Base-by-base conservation (phyloP, 2,888 invertebrate species). In the Stenichneumon culpator region DNA sequence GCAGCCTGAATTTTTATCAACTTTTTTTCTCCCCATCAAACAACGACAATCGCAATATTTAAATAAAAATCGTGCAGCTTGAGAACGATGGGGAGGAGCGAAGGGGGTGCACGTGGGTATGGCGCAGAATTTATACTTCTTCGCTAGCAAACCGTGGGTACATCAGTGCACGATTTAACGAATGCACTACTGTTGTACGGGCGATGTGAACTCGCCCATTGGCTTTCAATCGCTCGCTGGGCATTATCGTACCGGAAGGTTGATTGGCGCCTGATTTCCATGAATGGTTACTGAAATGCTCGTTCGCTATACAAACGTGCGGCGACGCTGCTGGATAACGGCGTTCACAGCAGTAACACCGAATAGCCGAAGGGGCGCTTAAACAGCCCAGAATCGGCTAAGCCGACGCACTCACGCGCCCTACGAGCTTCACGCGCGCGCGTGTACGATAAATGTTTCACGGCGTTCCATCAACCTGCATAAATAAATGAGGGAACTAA, bases 241-340 rank as follows among this genome's bases (percentile, higher is more conserved):
- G 69, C 67, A 85, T 85, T 60, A 82, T 82, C 75, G 67, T 63
- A 44, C 44, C 60, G 69, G 69, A 78, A 78, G 77, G 84, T 78
- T 81, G 81, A 84, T 84, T 84, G 81, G 78, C 78, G 78, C 77
- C 73, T 79, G 78, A 65, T 74, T 74, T 79, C 69, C 78, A 44
- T 84, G 84, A 82, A 84, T 81, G 73, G 52, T 81, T 81, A 67
- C 73, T 68, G 73, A 84, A 84, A 73, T 81, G 73, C 73, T 72
- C 77, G 72, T 63, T 22, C 25, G n/a, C 78, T 44, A 81, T 81
- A 81, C 73, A 80, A 73, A 69, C 78, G 77, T 57, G 50, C 54
- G 39, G 52, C 25, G 79, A 0, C 22, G 39, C 32, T 47, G 74
- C 11, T 63, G 68, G 54, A 60, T 63, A 4, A 50, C 52, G 57